Conservation (phyloP, 1,140 invertebrate species). For the Wasmannia auropunctata region DNA sequence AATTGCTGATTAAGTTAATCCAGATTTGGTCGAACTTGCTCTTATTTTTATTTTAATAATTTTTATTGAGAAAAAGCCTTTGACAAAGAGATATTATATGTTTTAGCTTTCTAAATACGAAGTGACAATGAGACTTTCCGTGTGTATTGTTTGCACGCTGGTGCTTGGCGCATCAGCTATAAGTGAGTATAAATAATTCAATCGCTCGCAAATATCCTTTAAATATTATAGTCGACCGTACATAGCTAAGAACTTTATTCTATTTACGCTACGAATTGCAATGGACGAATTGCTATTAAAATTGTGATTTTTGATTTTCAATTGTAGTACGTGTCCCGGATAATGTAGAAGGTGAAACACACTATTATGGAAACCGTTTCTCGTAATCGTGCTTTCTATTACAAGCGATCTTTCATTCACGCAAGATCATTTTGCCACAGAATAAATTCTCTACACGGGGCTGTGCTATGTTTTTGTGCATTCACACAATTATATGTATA, state of each 20-base stretch:
- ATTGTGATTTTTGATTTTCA: conserved; percentile 64
- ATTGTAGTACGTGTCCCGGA: conserved; percentile 76
- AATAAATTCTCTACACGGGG: background rate
- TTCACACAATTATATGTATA: conserved; percentile 14
- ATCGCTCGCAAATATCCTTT: background rate
- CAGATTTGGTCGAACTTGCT: background rate
- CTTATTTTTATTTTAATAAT: background rate
- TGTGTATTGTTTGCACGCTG: conserved; percentile 76
- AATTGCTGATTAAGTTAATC: background rate
- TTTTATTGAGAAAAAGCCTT: background rate
- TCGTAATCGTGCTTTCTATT: conserved; percentile 36
- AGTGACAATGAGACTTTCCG: conserved; percentile 75
- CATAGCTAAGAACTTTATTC: background rate
- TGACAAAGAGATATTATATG: background rate
- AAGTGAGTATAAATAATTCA: conserved; percentile 76
- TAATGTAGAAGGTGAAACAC: conserved; percentile 74
- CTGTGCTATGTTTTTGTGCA: conserved; percentile 16
- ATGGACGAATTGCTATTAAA: conserved; percentile 22
- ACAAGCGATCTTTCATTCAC: conserved; percentile 16
- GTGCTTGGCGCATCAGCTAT: conserved; percentile 77
- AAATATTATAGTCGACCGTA: background rate
- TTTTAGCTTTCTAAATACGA: conserved; percentile 61
- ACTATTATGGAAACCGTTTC: conserved; percentile 44
- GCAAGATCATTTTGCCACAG: background rate
- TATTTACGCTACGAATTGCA: background rate